Conservation (phyloP, 2,113 vertebrate species). For the Rhea pennata region DNA sequence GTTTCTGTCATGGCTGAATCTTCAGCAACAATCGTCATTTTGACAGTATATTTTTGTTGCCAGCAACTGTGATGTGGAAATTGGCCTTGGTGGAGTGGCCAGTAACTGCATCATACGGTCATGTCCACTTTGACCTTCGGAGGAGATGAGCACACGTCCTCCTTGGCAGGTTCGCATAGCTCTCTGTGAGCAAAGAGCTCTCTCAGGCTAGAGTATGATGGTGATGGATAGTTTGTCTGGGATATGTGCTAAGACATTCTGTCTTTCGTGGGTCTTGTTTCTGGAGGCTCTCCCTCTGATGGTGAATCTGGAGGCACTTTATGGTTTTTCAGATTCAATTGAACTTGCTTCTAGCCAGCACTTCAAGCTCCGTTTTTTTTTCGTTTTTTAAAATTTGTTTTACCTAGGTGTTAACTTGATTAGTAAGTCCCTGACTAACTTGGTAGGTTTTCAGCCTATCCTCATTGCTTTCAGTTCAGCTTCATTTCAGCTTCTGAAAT, state of each 20-base stretch:
- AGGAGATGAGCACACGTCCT: background rate
- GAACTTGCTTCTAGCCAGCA: background rate
- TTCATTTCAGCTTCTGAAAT: background rate
- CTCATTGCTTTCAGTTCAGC: background rate
- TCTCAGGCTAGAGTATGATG: background rate
- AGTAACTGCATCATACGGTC: background rate
- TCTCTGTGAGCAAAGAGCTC: background rate
- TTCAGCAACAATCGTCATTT: background rate
- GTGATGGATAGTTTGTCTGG: background rate
- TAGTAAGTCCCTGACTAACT: background rate
- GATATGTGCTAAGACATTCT: background rate
- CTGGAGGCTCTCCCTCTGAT: background rate
- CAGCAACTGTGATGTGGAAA: background rate
- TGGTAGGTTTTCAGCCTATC: background rate
- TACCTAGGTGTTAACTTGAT: background rate
- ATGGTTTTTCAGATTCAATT: background rate
- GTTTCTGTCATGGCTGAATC: background rate
- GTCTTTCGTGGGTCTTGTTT: background rate
- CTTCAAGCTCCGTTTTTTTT: background rate
- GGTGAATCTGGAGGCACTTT: background rate
- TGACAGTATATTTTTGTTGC: background rate
- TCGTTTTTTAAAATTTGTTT: too few species aligned
- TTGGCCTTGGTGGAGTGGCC: background rate
- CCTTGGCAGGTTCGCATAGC: rapidly evolving
- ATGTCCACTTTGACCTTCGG: background rate